Conservation (phyloP, 2,888 invertebrate species). For the Euplagia quadripunctaria region DNA sequence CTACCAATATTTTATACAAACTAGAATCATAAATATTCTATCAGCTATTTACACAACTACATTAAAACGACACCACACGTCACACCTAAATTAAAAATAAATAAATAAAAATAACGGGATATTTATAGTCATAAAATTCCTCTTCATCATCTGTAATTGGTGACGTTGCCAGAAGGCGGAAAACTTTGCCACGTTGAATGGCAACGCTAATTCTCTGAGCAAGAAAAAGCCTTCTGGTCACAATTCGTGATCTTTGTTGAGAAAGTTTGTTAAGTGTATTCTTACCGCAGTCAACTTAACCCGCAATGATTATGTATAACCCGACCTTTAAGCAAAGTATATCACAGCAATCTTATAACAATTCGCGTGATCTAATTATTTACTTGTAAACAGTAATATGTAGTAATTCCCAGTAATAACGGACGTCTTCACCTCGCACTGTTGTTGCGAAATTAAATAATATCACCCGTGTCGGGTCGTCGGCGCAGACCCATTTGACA, state of each 20-base stretch:
- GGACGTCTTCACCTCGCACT: conserved; percentile 51
- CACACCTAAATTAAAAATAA: neutral
- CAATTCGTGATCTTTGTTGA: neutral
- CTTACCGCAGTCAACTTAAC: conserved; percentile 16
- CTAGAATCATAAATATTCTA: neutral
- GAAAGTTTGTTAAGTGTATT: neutral
- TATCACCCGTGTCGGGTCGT: conserved; percentile 46
- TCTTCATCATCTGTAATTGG: neutral
- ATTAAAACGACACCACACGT: neutral
- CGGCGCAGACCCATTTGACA: conserved; percentile 24
- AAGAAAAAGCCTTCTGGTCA: too few relatives aligned
- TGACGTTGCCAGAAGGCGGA: neutral
- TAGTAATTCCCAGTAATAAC: conserved; percentile 41
- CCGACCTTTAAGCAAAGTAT: conserved; percentile 21
- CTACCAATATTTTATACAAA: neutral
- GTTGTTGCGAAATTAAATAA: conserved; percentile 54
- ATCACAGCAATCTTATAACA: conserved; percentile 15
- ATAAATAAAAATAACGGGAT: neutral
- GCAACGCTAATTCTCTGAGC: too few relatives aligned
- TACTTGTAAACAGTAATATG: conserved; percentile 34
- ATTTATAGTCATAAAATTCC: neutral
- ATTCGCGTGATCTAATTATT: conserved; percentile 55
- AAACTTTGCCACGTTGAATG: neutral
- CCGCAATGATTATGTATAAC: neutral
- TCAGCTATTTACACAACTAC: neutral